Evolutionary conservation across 2,888 invertebrate genomes (phyloP).

Genomic region (Julus scanicus): DNA sequence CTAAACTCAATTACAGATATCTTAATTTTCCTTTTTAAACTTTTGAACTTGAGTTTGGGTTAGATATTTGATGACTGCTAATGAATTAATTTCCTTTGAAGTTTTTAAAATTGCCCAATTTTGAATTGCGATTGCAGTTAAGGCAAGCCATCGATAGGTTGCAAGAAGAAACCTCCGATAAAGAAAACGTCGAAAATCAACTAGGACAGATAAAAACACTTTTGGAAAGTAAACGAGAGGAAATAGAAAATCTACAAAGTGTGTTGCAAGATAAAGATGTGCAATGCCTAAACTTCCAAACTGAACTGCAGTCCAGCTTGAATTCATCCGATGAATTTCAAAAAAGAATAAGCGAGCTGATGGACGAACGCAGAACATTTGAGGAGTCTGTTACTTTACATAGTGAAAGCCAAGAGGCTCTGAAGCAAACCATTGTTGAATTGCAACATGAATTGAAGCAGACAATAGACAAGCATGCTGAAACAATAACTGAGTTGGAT

Average conservation of each 20-base stretch:
- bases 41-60: too few species aligned
- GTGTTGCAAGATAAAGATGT: neutral
- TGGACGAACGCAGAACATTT: neutral
- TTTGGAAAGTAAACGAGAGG: neutral
- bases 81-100: neutral
- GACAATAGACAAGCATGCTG: neutral
- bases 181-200: neutral
- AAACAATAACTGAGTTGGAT: neutral
- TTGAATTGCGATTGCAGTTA: neutral
- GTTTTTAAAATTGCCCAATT: neutral
- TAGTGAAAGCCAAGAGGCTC: neutral
- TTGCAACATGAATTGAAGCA: neutral
- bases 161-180: neutral
- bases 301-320: neutral
- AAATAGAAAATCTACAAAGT: neutral
- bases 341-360: neutral
- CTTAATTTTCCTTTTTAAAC: too few species aligned
- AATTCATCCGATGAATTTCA: neutral
- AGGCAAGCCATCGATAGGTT: neutral
- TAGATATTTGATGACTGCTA: neutral
- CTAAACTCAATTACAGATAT: too few species aligned
- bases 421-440: neutral
- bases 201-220: neutral
- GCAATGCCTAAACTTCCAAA: neutral
- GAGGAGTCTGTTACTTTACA: neutral